Evolutionary conservation across 1,140 invertebrate species (phyloP), one percentile per base, ranked within the genome.

Genomic region (Caerostris extrusa): DNA sequence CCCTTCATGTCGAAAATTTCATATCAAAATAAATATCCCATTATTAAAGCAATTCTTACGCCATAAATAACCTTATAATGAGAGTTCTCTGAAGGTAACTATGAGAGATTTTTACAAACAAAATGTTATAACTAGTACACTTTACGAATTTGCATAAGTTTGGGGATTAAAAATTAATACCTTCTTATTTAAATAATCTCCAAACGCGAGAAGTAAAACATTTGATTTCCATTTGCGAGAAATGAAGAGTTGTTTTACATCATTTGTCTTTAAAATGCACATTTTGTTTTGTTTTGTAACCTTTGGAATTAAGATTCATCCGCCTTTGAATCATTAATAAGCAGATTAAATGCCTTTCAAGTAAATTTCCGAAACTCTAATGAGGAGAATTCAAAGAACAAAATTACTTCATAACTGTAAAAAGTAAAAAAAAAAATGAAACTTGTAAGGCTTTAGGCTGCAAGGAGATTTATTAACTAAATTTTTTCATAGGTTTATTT

Each of bases 81-180:
- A 77, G 34, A 50, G 71, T 6, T 77, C n/a, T 50, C 12, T 8
- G 2, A 77, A 5, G 34, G 6, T 12, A 50, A 50, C 34, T 50
- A 12, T 50, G 53, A 50, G 34, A 77, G 71, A 77, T 77, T 77
- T 34, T 50, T 12, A 17, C 71, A 12, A 50, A 67, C 5, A 10
- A 50, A 77, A 77, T 50, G 19, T 77, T 50, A 77, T 77, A 77
- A 77, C 34, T 53, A 77, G 71, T 77, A 50, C 53, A 50, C 14
- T 34, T 77, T 34, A 10, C 50, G 34, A 77, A 77, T 77, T 77
- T 77, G 34, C 71, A 77, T 77, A 77, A 77, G 34, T 77, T 77
- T 77, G 71, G 14, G 10, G 71, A 77, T 77, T 77, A 77, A 77
- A n/a, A 77, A 77, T 77, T 77, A 77, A 77, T 77, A 77, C 71